Percentiles rank a stretch among this genome's conserved stretches.
These are phyloP conservation scores for Hymenochirus boettgeri DNA, from an alignment of 2,113 vertebrate species.

Conservation along the genomic window DNA sequence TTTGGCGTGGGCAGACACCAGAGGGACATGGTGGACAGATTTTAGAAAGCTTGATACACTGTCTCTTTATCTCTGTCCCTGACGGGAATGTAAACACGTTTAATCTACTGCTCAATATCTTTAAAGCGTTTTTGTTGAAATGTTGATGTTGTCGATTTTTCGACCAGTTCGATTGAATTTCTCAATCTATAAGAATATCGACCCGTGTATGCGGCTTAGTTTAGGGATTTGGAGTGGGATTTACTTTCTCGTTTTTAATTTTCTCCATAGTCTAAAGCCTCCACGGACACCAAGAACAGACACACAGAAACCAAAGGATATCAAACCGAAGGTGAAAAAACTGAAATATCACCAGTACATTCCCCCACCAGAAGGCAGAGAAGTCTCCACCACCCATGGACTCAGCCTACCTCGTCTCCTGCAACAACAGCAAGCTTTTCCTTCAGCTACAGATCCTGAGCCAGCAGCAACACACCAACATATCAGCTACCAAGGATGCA, in stretches of 20 bases:
- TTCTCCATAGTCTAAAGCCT: constrained; percentile 77
- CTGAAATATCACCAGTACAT: constrained; percentile 99
- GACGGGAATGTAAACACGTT: too few relatives aligned
- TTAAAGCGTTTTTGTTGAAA: too few relatives aligned
- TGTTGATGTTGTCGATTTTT: too few relatives aligned
- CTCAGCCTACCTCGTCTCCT: constrained; percentile 88
- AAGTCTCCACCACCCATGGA: constrained; percentile 96
- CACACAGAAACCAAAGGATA: constrained; percentile 97
- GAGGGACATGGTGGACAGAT: too few relatives aligned
- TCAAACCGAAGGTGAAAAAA: constrained; percentile 97
- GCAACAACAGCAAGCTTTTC: constrained; percentile 96
- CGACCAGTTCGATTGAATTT: too few relatives aligned
- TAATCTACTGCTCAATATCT: too few relatives aligned
- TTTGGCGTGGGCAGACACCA: too few relatives aligned
- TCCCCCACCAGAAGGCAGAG: constrained; percentile 95
- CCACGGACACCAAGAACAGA: constrained; percentile 80
- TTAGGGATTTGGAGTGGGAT: too few relatives aligned
- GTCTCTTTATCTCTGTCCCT: too few relatives aligned
- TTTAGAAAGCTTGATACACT: too few relatives aligned
- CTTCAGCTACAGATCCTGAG: constrained; percentile 97
- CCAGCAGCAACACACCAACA: constrained; percentile 83
- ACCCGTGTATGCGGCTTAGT: too few relatives aligned
- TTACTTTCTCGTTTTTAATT: background rate
- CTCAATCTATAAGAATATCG: too few relatives aligned
- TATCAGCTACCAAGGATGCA: constrained; percentile 79